phyloP scores from a whole-genome alignment of 2,888 invertebrate genomes.

The Gymnosoma rotundatum region DNA sequence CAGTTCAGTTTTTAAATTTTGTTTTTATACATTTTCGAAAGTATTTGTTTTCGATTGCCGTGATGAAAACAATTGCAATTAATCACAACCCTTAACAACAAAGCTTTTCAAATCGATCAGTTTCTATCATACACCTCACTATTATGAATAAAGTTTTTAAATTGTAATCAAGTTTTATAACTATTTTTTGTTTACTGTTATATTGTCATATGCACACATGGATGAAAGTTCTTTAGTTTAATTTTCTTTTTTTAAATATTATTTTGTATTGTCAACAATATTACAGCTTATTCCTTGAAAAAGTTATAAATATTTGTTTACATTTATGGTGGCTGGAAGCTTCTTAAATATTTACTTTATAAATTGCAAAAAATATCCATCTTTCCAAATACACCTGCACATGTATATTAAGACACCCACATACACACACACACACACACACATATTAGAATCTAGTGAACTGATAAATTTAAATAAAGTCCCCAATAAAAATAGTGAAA shows the following conservation, averaged over 20 bases:
- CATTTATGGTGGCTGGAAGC: conserved; percentile 63
- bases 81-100: too few relatives aligned
- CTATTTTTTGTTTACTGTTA: background rate
- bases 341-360: conserved; percentile 61
- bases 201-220: background rate
- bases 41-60: too few relatives aligned
- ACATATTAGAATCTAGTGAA: background rate
- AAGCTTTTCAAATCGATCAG: too few relatives aligned
- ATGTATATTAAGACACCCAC: background rate
- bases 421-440: background rate
- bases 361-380: conserved; percentile 58
- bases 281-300: conserved; percentile 62
- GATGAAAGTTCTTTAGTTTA: conserved; percentile 10
- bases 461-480: conserved; percentile 49
- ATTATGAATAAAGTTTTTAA: background rate
- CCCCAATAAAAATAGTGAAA: background rate
- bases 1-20: too few relatives aligned
- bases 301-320: conserved; percentile 62
- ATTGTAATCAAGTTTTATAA: conserved; percentile 36
- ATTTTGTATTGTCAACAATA: conserved; percentile 48
- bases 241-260: conserved; percentile 22
- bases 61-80: background rate
- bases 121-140: too few relatives aligned
- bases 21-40: too few relatives aligned
- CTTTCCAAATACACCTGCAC: conserved; percentile 13